Conservation (phyloP, 2,113 vertebrate genomes). For the Ochotona princeps region DNA sequence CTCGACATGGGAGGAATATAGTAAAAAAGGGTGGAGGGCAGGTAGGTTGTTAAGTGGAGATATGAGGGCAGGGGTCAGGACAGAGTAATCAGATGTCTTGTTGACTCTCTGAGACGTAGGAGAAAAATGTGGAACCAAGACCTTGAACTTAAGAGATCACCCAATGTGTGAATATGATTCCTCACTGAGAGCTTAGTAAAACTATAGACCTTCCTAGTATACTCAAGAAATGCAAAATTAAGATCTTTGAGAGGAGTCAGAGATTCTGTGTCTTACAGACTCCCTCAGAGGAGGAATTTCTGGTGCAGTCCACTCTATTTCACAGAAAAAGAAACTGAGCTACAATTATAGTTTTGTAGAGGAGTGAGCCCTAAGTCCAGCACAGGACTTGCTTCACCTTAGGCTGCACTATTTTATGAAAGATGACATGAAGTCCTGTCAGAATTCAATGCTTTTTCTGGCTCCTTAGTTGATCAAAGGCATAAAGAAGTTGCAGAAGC, state of each 20-base stretch:
- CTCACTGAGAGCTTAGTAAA: background rate
- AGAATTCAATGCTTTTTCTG: background rate
- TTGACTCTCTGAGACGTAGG: background rate
- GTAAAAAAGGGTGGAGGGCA: background rate
- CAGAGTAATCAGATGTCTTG: too few relatives aligned
- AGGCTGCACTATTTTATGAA: background rate
- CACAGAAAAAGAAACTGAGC: background rate
- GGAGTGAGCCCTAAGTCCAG: background rate
- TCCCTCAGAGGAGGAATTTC: background rate
- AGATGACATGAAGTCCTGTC: background rate
- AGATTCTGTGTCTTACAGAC: background rate
- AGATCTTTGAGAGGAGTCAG: background rate
- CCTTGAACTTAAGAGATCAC: background rate
- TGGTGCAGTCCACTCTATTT: background rate
- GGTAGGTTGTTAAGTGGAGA: background rate
- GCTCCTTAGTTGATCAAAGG: background rate
- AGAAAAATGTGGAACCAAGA: background rate
- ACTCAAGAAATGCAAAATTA: background rate
- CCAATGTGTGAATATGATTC: background rate
- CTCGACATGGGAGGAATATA: background rate
- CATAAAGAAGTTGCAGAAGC: background rate
- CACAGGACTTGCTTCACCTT: background rate
- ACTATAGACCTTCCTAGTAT: too few relatives aligned
- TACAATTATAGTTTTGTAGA: background rate
- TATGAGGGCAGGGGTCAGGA: too few relatives aligned